Evolutionary conservation across 2,888 invertebrate species (phyloP).

Genomic region (Tineola bisselliella): DNA sequence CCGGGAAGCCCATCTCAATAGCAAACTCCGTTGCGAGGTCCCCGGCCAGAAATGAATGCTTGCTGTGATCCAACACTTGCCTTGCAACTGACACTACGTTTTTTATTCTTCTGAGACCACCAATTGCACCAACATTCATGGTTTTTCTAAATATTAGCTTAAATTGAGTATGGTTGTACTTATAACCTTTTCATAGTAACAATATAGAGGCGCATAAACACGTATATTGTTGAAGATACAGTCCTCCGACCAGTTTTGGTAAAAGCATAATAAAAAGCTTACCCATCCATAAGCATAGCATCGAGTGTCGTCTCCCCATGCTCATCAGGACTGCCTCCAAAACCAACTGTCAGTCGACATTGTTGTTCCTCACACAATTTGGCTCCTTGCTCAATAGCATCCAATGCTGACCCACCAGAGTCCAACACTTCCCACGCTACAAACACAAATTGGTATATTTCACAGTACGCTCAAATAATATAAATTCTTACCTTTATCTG

Average conservation of each 20-base stretch:
- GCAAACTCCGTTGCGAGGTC: slow-evolving; percentile 92
- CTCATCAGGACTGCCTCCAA: slow-evolving; percentile 97
- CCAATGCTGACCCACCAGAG: slow-evolving; percentile 71
- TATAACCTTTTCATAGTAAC: too few species aligned
- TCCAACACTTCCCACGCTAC: slow-evolving; percentile 78
- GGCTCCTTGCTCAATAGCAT: slow-evolving; percentile 89
- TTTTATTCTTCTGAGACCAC: slow-evolving; percentile 81
- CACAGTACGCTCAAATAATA: too few species aligned
- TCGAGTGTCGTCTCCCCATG: slow-evolving; percentile 95
- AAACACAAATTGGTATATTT: slow-evolving; percentile 15
- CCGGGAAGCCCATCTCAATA: slow-evolving; percentile 84
- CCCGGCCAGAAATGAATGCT: slow-evolving; percentile 91
- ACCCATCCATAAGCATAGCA: slow-evolving; percentile 98
- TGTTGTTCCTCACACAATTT: slow-evolving; percentile 84
- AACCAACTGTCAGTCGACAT: slow-evolving; percentile 95
- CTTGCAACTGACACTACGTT: slow-evolving; percentile 92
- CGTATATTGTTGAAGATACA: too few species aligned
- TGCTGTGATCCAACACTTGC: slow-evolving; percentile 86
- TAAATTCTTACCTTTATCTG: slow-evolving; percentile 62
- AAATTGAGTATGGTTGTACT: too few species aligned
- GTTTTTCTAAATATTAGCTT: too few species aligned
- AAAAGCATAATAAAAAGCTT: slow-evolving; percentile 22
- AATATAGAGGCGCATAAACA: too few species aligned
- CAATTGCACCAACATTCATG: slow-evolving; percentile 92
- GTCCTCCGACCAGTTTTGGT: too few species aligned